Base-by-base conservation (phyloP, 2,888 invertebrate species). In the Platycheirus albimanus region DNA sequence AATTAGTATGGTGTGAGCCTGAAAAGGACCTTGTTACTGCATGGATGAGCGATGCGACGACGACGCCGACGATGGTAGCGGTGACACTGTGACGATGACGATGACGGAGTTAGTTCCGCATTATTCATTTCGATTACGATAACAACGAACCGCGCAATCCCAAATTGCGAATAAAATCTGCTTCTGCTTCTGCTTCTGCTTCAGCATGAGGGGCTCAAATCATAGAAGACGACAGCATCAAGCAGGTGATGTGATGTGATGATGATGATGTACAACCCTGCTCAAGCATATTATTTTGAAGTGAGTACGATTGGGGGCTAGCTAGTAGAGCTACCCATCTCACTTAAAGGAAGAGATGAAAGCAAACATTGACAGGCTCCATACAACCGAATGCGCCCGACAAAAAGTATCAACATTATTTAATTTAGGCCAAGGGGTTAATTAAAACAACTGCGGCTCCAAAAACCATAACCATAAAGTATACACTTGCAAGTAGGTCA, bases 351-450 rank as follows among this genome's bases (percentile, higher is more conserved):
- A 47, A 1, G 10, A n/a, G n/a, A n/a, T n/a, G n/a, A 49, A 64
- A 49, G 13, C 24, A 11, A 41, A 64, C 69, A 66, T 58, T 49
- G 63, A 54, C 41, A 69, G 51, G 17, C 19, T 36, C 51, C 4
- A 45, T n/a, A n/a, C 11, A 66, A 28, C 24, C 17, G 56, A 45
- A 38, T 30, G 36, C 36, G 36, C 67, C 41, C 78, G 69, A 51
- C 56, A 33, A 78, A n/a, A 83, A 78, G 67, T 83, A 78, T 78
- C 63, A 78, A 72, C 72, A 69, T 83, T 72, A 83, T 72, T 83
- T 77, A 69, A 83, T 83, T 77, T 83, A 83, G 83, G 83, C 83
- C 83, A 83, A 83, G 83, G 72, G 78, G 83, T 72, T 83, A 83
- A 83, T 83, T 83, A 83, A 83, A 78, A 72, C 83, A 83, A 78